These are phyloP conservation scores for Octonoba sinensis DNA, from an alignment of 2,888 invertebrate genomes.

Conservation along the genomic window DNA sequence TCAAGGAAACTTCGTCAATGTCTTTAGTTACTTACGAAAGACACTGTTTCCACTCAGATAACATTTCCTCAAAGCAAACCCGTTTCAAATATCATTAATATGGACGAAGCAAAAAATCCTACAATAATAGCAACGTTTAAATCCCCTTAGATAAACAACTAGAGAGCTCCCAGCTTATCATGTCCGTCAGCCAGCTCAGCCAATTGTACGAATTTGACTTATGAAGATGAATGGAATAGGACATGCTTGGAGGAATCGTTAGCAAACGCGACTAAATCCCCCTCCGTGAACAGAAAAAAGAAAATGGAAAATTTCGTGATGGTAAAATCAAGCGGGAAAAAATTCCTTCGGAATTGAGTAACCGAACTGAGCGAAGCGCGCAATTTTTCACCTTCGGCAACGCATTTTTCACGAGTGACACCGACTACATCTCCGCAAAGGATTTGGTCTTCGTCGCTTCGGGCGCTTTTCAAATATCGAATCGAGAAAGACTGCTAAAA, in stretches of 20 bases:
- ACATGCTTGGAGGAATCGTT: conserved; percentile 23
- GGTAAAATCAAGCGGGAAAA: neutral
- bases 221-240: conserved; percentile 35
- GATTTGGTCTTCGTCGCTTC: too few relatives aligned
- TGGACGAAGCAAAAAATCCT: neutral
- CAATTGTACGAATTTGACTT: conserved; percentile 45
- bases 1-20: too few relatives aligned
- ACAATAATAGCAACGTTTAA: neutral
- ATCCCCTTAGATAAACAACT: conserved; percentile 48
- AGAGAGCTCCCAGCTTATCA: conserved; percentile 40
- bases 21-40: too few relatives aligned
- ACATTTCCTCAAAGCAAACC: too few relatives aligned
- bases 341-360: neutral
- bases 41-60: too few relatives aligned
- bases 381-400: conserved; percentile 20
- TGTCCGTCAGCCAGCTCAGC: conserved; percentile 19
- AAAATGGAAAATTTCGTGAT: neutral
- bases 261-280: conserved; percentile 8
- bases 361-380: neutral
- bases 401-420: conserved; percentile 13
- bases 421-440: neutral
- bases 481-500: too few relatives aligned
- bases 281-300: neutral
- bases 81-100: neutral
- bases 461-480: too few relatives aligned